Percentiles rank a stretch among this genome's conserved stretches.
Conservation (phyloP, 2,113 vertebrate species). For the Porphyrio hochstetteri region DNA sequence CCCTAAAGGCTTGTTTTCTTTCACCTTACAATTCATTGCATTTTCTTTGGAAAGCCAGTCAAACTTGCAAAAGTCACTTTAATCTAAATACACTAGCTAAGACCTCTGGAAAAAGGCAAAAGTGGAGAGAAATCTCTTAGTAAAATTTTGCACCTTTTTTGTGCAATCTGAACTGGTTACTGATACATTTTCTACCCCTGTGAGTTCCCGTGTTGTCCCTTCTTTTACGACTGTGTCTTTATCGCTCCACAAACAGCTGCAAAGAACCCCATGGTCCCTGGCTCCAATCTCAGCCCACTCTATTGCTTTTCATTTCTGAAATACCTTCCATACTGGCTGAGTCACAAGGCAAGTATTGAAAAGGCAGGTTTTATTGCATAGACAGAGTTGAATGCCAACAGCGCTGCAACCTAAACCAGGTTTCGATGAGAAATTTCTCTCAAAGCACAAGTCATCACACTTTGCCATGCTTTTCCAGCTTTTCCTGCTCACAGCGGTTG, state of each 20-base stretch:
- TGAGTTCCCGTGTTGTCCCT: background rate
- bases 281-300: background rate
- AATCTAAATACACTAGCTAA: background rate
- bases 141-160: background rate
- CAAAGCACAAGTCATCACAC: too few species aligned
- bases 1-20: background rate
- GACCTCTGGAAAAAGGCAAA: background rate
- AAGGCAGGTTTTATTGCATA: background rate
- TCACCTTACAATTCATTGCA: background rate
- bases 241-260: background rate
- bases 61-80: background rate
- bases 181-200: background rate
- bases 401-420: background rate
- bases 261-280: background rate
- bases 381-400: background rate
- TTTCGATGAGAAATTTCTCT: background rate
- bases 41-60: background rate
- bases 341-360: background rate
- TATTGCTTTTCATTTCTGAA: background rate
- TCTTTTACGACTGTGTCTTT: background rate
- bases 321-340: background rate
- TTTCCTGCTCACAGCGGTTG: accelerated
- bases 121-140: background rate
- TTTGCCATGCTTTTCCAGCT: background rate
- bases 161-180: background rate